Conservation (phyloP, 2,797 vertebrate genomes). For the Microtus agrestis region DNA sequence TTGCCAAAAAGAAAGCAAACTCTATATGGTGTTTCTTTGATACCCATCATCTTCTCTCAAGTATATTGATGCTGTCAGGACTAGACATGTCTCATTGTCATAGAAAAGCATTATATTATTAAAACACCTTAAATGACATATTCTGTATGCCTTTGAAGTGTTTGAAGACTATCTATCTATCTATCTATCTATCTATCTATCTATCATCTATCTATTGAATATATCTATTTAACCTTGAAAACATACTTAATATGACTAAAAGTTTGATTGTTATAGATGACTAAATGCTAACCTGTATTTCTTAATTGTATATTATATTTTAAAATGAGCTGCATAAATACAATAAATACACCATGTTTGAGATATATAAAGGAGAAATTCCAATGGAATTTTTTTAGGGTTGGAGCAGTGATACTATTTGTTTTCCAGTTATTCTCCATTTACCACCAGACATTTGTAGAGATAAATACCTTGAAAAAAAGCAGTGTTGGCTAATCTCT, state of each 20-base stretch:
- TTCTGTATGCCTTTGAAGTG: neutral
- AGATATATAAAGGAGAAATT: neutral
- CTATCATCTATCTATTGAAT: too few relatives aligned
- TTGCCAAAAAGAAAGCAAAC: neutral
- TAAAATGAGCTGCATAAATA: neutral
- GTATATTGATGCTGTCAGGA: neutral
- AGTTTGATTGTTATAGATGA: neutral
- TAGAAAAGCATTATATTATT: neutral
- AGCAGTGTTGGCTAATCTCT: neutral
- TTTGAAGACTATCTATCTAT: neutral
- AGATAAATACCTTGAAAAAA: slow-evolving; percentile 5
- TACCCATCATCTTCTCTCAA: neutral
- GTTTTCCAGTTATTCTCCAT: neutral
- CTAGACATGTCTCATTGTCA: neutral
- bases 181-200: neutral
- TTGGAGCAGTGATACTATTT: neutral
- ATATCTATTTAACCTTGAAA: neutral
- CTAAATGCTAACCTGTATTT: neutral
- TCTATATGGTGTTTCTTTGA: neutral
- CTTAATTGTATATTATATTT: neutral
- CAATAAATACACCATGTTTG: neutral
- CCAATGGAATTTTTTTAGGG: neutral
- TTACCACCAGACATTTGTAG: neutral
- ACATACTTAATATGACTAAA: neutral
- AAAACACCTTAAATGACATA: neutral